These are phyloP conservation scores for Butorides virescens DNA, from an alignment of 2,113 vertebrate species.

Conservation along the genomic window DNA sequence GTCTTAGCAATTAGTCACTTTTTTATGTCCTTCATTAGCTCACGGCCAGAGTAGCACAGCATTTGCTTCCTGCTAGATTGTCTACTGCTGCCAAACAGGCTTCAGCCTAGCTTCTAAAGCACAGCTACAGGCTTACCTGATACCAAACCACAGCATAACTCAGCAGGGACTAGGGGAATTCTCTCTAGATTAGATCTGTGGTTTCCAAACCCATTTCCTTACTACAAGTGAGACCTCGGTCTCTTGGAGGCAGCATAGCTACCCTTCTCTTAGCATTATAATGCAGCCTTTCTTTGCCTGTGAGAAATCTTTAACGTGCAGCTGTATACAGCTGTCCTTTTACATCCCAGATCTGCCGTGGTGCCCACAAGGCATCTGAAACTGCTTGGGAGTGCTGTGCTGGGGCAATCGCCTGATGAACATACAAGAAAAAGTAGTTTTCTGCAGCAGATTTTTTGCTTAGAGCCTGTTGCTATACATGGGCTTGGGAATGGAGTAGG, in stretches of 20 bases:
- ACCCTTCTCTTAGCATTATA: not conserved
- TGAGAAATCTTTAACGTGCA: not conserved
- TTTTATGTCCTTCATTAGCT: not conserved
- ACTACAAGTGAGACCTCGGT: not conserved
- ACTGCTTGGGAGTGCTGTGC: not conserved
- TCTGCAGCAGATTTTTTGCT: not conserved
- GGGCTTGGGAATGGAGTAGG: not conserved
- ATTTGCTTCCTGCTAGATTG: not conserved
- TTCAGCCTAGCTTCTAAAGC: not conserved
- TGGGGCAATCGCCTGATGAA: not conserved
- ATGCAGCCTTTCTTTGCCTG: conserved; percentile 12
- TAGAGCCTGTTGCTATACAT: not conserved
- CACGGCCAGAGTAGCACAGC: not conserved
- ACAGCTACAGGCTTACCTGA: not conserved
- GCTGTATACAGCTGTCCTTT: conserved; percentile 30
- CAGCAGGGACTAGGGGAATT: not conserved
- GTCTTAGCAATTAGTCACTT: conserved; percentile 6
- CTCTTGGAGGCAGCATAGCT: not conserved
- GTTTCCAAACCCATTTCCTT: not conserved
- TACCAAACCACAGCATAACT: not conserved
- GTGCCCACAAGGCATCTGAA: not conserved
- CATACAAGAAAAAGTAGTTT: not conserved
- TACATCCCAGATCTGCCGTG: not conserved
- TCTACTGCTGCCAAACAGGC: not conserved
- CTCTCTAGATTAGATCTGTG: not conserved